Conservation (phyloP, 2,888 invertebrate species). For the Chloroclystis v-ata region DNA sequence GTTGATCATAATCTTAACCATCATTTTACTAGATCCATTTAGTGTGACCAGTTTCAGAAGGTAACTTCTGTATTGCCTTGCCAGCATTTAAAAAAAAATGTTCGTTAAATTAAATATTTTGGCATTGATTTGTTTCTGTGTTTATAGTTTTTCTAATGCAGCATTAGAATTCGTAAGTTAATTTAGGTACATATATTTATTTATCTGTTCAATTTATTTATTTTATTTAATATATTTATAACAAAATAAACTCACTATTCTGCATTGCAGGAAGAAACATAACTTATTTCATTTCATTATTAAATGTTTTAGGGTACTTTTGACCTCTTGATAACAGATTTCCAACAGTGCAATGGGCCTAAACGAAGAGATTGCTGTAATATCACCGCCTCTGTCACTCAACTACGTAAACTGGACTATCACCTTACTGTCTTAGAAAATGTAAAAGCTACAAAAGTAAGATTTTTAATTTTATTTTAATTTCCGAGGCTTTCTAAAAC, state of each 20-base stretch:
- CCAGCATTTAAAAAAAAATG: neutral
- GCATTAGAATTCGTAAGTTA: slow-evolving; percentile 18
- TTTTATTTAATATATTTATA: too few relatives aligned
- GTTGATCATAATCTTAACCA: neutral
- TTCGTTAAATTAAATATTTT: slow-evolving; percentile 8
- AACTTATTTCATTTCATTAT: too few relatives aligned
- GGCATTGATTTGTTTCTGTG: slow-evolving; percentile 1
- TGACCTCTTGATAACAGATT: slow-evolving; percentile 18
- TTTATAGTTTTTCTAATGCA: slow-evolving; percentile 7
- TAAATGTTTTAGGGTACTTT: slow-evolving; percentile 21
- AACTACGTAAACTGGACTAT: slow-evolving; percentile 23
- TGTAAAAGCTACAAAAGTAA: slow-evolving; percentile 36
- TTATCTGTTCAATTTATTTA: too few relatives aligned
- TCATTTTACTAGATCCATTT: neutral
- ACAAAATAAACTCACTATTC: too few relatives aligned
- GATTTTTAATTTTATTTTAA: too few relatives aligned
- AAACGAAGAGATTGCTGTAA: slow-evolving; percentile 29
- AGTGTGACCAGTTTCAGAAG: neutral
- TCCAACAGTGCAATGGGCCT: slow-evolving; percentile 30
- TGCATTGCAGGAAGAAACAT: too few relatives aligned
- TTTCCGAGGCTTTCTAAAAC: too few relatives aligned
- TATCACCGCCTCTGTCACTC: slow-evolving; percentile 17
- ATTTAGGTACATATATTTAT: neutral
- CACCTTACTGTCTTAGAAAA: slow-evolving; percentile 30
- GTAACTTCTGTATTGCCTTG: too few relatives aligned